phyloP scores from a whole-genome alignment of 2,888 invertebrate genomes.

The Hypolimnas misippus region DNA sequence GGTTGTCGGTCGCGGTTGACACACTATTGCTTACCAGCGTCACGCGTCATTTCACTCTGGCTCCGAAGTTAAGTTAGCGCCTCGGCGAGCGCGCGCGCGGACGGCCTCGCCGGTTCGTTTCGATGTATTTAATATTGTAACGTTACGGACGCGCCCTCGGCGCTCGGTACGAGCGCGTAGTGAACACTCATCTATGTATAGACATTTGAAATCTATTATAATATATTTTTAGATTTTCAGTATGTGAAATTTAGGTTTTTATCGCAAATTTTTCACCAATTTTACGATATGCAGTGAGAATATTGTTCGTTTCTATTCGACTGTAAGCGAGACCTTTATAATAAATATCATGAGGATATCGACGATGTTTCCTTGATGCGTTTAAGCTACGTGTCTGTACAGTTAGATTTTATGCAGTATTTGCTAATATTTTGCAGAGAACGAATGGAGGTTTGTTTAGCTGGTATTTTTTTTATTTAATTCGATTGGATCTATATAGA shows the following conservation, averaged over 20 bases:
- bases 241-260: conserved; percentile 81
- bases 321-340: conserved; percentile 73
- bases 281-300: conserved; percentile 74
- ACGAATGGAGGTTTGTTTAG: conserved; percentile 73
- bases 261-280: conserved; percentile 79
- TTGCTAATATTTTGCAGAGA: conserved; percentile 70
- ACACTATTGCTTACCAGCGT: too few relatives aligned
- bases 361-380: conserved; percentile 67
- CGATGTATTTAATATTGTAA: conserved; percentile 71
- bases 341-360: conserved; percentile 70
- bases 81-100: too few relatives aligned
- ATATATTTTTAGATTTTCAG: conserved; percentile 83
- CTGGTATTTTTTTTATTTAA: conserved; percentile 80
- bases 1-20: too few relatives aligned
- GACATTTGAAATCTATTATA: conserved; percentile 83
- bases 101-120: conserved; percentile 40
- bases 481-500: conserved; percentile 78
- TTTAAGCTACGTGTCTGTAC: conserved; percentile 72
- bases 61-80: too few relatives aligned
- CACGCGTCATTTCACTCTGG: too few relatives aligned
- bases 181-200: conserved; percentile 81
- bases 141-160: conserved; percentile 61
- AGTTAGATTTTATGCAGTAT: conserved; percentile 78
- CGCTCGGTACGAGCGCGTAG: conserved; percentile 70
- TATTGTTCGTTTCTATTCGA: conserved; percentile 74